A percentile compares a stretch with the other conserved stretches of the same genome.
Conservation (phyloP, 2,797 vertebrate genomes). For the Trachurus trachurus region DNA sequence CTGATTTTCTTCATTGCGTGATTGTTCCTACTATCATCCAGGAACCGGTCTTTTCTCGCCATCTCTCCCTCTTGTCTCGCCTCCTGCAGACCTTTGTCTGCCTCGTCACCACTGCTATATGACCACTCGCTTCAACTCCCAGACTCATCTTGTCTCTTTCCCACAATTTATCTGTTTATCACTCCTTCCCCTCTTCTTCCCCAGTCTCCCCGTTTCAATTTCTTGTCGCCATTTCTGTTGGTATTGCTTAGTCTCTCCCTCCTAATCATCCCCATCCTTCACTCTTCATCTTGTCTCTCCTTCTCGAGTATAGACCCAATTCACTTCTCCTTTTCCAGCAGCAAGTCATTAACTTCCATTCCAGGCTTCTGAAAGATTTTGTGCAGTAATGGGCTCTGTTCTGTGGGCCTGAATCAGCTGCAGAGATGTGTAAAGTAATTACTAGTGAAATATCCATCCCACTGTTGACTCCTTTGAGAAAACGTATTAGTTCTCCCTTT, state of each 20-base stretch:
- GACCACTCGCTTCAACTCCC: background rate
- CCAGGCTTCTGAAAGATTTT: slow-evolving; percentile 61
- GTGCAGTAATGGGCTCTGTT: slow-evolving; percentile 64
- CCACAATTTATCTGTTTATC: slow-evolving; percentile 37
- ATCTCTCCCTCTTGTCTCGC: slow-evolving; percentile 15
- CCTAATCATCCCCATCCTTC: slow-evolving; percentile 62
- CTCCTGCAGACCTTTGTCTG: slow-evolving; percentile 14
- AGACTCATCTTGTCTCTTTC: slow-evolving; percentile 26
- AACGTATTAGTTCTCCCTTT: slow-evolving; percentile 62
- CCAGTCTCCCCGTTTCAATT: slow-evolving; percentile 29
- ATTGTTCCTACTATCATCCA: slow-evolving; percentile 25
- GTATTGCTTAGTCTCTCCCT: slow-evolving; percentile 57
- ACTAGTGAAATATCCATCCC: slow-evolving; percentile 64
- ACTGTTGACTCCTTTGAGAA: slow-evolving; percentile 68
- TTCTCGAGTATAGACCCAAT: slow-evolving; percentile 44
- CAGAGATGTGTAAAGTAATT: slow-evolving; percentile 69
- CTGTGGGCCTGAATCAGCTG: slow-evolving; percentile 56
- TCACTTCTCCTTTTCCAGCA: slow-evolving; percentile 41
- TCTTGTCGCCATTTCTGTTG: slow-evolving; percentile 51
- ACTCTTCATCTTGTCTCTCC: slow-evolving; percentile 41
- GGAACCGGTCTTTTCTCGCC: slow-evolving; percentile 1
- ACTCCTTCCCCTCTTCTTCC: slow-evolving; percentile 29
- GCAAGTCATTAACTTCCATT: slow-evolving; percentile 72
- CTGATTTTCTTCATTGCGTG: slow-evolving; percentile 13
- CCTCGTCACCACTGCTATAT: slow-evolving; percentile 12